Evolutionary conservation across 2,113 vertebrate genomes (phyloP), one percentile per base, ranked within the genome.

Genomic region (Campylorhamphus procurvoides): DNA sequence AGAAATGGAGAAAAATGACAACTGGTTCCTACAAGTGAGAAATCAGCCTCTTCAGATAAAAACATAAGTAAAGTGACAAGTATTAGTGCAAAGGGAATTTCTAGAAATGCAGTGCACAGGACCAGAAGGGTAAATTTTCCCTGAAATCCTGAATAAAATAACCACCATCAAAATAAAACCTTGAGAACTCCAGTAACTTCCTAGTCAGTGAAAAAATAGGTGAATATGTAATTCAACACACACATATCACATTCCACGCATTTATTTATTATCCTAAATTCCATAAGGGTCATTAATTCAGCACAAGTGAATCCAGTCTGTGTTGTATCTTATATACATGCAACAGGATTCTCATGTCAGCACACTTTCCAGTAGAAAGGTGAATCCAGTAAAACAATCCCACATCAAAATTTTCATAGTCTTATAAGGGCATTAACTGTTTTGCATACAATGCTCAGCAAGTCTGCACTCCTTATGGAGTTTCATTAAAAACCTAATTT

Each of bases 401-500:
- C n/a, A 83, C 15, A 3, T 11, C 46, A 63, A 42, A 46, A 27
- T 58, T 66, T 76, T 55, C 39, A 58, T 13, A 47, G 23, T 63
- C 29, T 86, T 42, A 86, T 46, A 22, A 71, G 22, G 7, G 6
- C 9, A 24, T 28, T 50, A 47, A 67, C 25, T n/a, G 9, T 46
- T 90, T 75, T 64, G 18, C 16, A 17, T 39, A 40, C 7, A 77
- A 42, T 6, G 12, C 12, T 87, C 33, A 74, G 40, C 20, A 89
- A 53, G 58, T 53, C 66, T 9, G 10, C 24, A 35, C 4, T 75
- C 29, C 37, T 31, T 44, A 50, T 3, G 4, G 15, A 50, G 22
- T 81, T 91, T 88, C 29, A 96, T 59, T 90, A 63, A 58, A 90
- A 90, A 66, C 33, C 47, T n/a, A 75, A 82, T 69, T 92, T 64